Percentiles rank a stretch among this genome's conserved stretches.
Evolutionary conservation across 2,113 vertebrate species (phyloP).

Genomic region (Brachionichthys hirsutus): DNA sequence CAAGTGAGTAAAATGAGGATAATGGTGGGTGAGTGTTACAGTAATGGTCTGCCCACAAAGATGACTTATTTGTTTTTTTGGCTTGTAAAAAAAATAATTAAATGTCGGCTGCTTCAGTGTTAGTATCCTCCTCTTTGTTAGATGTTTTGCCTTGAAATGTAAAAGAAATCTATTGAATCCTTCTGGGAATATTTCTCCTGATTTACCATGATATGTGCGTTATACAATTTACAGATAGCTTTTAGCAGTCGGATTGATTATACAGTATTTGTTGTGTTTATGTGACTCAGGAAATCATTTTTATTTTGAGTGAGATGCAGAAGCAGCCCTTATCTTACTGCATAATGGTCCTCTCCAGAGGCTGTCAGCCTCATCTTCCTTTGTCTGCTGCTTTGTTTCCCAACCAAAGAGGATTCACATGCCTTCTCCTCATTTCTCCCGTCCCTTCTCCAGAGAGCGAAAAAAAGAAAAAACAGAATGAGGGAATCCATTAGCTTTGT

Average conservation of each 20-base stretch:
- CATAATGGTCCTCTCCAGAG: constrained; percentile 58
- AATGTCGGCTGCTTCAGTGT: constrained; percentile 6
- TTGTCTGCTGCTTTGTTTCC: constrained; percentile 72
- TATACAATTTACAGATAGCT: too few relatives aligned
- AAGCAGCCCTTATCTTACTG: constrained; percentile 36
- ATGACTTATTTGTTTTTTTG: constrained; percentile 49
- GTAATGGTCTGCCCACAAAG: constrained; percentile 19
- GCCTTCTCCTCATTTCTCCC: constrained; percentile 50
- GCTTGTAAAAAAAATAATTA: constrained; percentile 13
- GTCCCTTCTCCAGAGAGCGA: constrained; percentile 29
- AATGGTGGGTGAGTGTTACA: constrained; percentile 30
- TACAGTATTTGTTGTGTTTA: neutral
- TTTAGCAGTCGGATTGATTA: too few relatives aligned
- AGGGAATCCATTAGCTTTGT: constrained; percentile 59
- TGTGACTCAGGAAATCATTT: constrained; percentile 32
- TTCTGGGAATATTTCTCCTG: constrained; percentile 2
- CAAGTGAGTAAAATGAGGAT: constrained; percentile 36
- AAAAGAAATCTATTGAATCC: neutral
- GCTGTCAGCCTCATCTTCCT: constrained; percentile 66
- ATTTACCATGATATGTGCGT: neutral
- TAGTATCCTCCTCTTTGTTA: neutral
- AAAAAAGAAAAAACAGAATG: constrained; percentile 37
- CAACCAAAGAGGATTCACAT: constrained; percentile 64
- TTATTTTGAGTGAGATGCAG: constrained; percentile 25
- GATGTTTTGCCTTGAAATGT: constrained; percentile 5